Evolutionary conservation across 2,888 invertebrate genomes (phyloP), one percentile per base, ranked within the genome.

Genomic region (Tetranychus piercei): DNA sequence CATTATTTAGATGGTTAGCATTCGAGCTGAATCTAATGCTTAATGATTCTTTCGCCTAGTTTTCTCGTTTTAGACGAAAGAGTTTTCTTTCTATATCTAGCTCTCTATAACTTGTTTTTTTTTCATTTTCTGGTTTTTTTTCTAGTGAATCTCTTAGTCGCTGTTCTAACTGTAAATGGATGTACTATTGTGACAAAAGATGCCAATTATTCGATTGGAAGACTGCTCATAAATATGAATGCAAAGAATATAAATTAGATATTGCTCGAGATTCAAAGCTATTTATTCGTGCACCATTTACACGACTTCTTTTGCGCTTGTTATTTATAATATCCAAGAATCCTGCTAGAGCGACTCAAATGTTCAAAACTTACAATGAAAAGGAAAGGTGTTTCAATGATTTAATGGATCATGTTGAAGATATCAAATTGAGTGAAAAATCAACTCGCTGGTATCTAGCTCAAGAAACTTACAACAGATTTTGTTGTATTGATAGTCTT

Each of bases 131-230:
- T n/a, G n/a, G 34, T 3, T 34, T 34, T 34, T 34, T 34, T 34
- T 34, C 34, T 4, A 34, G 34, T 34, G 34, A 34, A 34, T 34
- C 34, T 34, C 34, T 34, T 34, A 34, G 34, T 3, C 34, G 34
- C 83, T 94, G 94, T 83, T 88, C 91, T 0, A 88, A 87, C 73
- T 94, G 94, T 83, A 87, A 88, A 75, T 89, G 89, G 80, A 88
- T 91, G 0, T 87, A 88, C 82, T 94, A 94, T 80, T 94, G 94
- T 81, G 88, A 88, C 78, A 86, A 87, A 74, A 82, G 82, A 64
- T 94, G 94, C 82, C 94, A 94, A 80, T 81, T 81, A 77, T 74
- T 71, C 2, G 75, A 74, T 73, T 77, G 75, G 74, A 69, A 73
- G n/a, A 23, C 65, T 22, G 11, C 74, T 23, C 76, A 75, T 74